Conservation (phyloP, 2,113 vertebrate species). For the Columba livia region DNA sequence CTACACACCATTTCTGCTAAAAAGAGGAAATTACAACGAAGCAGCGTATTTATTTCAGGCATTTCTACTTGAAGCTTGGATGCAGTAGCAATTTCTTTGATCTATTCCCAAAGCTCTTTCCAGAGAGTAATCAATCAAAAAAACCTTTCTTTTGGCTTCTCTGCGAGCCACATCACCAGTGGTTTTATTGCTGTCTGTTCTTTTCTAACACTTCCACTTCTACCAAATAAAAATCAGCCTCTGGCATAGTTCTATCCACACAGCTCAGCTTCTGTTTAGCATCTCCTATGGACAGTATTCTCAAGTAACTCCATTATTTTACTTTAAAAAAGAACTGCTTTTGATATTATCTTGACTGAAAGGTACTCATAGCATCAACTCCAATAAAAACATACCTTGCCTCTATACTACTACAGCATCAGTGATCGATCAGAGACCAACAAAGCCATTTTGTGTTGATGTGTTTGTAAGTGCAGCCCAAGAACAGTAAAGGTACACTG, state of each 20-base stretch:
- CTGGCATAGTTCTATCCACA: conserved; percentile 20
- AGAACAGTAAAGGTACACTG: neutral
- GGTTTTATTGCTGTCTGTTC: conserved; percentile 22
- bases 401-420: neutral
- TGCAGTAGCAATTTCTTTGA: neutral
- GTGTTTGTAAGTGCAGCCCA: neutral
- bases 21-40: conserved; percentile 6
- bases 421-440: neutral
- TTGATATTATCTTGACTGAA: neutral
- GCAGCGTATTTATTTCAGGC: neutral
- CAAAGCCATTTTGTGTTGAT: neutral
- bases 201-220: conserved; percentile 24
- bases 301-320: neutral
- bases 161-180: neutral
- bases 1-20: neutral
- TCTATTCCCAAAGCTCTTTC: neutral
- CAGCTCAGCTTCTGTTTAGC: conserved; percentile 2
- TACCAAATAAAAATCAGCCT: conserved; percentile 45
- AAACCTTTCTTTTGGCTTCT: neutral
- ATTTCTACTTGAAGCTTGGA: neutral
- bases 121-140: neutral
- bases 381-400: neutral
- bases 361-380: neutral
- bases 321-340: neutral
- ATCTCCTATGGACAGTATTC: neutral